These are phyloP conservation scores for Plemyria rubiginata DNA, from an alignment of 2,888 invertebrate species.

Conservation along the genomic window DNA sequence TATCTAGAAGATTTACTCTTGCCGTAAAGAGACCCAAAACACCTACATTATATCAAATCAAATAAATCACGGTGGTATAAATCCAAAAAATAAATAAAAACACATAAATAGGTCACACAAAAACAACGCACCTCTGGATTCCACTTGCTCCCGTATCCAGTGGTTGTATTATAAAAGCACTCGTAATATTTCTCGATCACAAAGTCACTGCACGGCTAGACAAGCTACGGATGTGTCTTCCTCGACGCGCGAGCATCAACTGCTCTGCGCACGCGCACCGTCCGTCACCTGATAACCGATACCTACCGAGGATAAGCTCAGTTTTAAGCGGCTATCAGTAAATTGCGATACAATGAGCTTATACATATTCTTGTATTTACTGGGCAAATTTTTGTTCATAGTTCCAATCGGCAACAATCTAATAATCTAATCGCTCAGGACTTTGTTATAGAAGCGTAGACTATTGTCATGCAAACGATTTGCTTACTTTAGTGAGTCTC, in stretches of 20 bases:
- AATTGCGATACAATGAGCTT: conserved; percentile 57
- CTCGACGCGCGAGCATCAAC: conserved; percentile 81
- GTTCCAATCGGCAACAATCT: too few species aligned
- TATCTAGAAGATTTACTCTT: too few species aligned
- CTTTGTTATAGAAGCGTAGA: too few species aligned
- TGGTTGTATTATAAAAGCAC: conserved; percentile 58
- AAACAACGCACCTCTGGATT: conserved; percentile 67
- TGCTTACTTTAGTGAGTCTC: too few species aligned
- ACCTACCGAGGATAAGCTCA: conserved; percentile 63
- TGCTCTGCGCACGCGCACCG: conserved; percentile 66
- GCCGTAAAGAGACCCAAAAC: too few species aligned
- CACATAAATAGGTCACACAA: conserved; percentile 35
- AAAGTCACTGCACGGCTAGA: conserved; percentile 62
- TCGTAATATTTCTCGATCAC: conserved; percentile 62
- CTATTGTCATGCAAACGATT: too few species aligned
- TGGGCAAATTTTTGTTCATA: too few species aligned
- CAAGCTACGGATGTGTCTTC: conserved; percentile 76
- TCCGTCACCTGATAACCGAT: conserved; percentile 74
- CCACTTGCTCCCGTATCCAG: conserved; percentile 52
- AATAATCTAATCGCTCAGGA: too few species aligned
- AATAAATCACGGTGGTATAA: neutral
- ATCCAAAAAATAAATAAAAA: neutral
- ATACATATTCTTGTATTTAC: conserved; percentile 40
- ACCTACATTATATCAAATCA: too few species aligned
- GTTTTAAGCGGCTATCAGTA: conserved; percentile 52